These are phyloP conservation scores for Tragulus kanchil DNA, from an alignment of 2,113 vertebrate species.

Conservation along the genomic window DNA sequence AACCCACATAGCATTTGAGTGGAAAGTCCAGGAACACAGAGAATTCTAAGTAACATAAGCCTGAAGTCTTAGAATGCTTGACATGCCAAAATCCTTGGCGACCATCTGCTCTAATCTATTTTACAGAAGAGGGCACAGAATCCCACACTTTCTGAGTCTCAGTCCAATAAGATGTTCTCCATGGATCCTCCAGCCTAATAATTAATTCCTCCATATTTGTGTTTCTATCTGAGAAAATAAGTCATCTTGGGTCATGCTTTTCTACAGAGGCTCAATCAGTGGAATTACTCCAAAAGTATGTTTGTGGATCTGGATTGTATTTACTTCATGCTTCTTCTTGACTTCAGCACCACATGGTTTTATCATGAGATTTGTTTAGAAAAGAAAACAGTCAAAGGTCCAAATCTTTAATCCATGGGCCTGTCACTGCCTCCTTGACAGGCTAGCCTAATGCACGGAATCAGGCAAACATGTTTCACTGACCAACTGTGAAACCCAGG, in stretches of 20 bases:
- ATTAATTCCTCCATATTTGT: background rate
- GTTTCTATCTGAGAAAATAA: background rate
- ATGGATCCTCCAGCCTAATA: background rate
- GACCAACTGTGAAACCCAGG: background rate
- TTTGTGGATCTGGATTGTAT: slow-evolving; percentile 56
- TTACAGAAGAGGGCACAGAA: background rate
- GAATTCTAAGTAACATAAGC: background rate
- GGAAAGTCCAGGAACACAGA: background rate
- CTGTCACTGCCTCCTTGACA: background rate
- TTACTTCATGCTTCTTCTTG: slow-evolving; percentile 41
- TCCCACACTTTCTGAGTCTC: background rate
- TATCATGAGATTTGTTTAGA: slow-evolving; percentile 47
- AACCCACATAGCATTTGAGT: background rate
- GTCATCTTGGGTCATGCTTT: slow-evolving; percentile 25
- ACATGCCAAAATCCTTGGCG: background rate
- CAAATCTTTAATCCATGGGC: background rate
- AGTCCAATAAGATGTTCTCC: background rate
- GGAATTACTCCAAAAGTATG: slow-evolving; percentile 51
- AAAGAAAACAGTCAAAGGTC: slow-evolving; percentile 23
- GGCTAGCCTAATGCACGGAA: background rate
- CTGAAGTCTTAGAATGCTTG: background rate
- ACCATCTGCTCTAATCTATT: background rate
- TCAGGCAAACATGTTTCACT: background rate
- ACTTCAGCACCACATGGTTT: slow-evolving; percentile 65
- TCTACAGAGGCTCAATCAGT: background rate